These are phyloP conservation scores for Ovibos moschatus DNA, from an alignment of 2,113 vertebrate species.

Conservation along the genomic window DNA sequence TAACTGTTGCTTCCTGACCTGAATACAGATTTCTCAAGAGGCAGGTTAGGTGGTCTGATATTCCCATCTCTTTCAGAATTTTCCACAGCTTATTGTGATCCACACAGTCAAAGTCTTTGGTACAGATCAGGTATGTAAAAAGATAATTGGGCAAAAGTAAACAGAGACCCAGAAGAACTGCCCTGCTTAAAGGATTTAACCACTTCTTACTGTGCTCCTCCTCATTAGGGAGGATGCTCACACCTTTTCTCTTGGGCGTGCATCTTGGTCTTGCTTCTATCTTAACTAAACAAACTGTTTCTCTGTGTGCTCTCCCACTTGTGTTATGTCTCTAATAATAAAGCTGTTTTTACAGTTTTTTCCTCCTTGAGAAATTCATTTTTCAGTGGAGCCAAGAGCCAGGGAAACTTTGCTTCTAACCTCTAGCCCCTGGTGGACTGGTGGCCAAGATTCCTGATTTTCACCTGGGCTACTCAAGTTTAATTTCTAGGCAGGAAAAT, in stretches of 20 bases:
- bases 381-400: neutral
- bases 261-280: neutral
- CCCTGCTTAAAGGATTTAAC: neutral
- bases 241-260: neutral
- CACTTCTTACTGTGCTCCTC: neutral
- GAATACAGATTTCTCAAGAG: no score
- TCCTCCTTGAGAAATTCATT: neutral
- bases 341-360: neutral
- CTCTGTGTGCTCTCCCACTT: neutral
- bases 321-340: neutral
- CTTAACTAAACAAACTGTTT: neutral
- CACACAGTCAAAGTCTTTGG: no score
- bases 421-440: neutral
- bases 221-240: neutral
- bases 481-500: neutral
- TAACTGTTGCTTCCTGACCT: no score
- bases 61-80: no score
- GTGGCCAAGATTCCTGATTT: neutral
- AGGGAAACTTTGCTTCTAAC: neutral
- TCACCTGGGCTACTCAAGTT: neutral
- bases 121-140: neutral
- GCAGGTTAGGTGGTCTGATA: no score
- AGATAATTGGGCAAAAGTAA: neutral
- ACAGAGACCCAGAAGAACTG: neutral
- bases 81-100: no score